A percentile compares a stretch with the other conserved stretches of the same genome.
Conservation (phyloP, 2,797 vertebrate genomes). For the Heliangelus exortis region DNA sequence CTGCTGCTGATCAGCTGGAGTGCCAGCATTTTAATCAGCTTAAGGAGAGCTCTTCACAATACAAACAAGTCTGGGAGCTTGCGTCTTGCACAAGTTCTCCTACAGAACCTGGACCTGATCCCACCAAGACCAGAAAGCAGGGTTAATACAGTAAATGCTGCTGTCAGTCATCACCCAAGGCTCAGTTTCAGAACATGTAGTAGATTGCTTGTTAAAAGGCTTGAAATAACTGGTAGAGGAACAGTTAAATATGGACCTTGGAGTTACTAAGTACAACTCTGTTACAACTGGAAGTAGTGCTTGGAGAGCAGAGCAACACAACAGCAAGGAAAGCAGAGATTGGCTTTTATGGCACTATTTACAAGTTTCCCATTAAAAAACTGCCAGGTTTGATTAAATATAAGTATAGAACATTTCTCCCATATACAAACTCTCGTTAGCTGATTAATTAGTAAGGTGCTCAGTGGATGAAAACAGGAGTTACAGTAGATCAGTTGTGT, state of each 20-base stretch:
- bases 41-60: neutral
- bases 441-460: constrained; percentile 69
- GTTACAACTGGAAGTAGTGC: neutral
- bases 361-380: constrained; percentile 53
- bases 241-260: constrained; percentile 17
- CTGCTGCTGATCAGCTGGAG: neutral
- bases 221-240: neutral
- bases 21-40: rapidly evolving
- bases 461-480: constrained; percentile 30
- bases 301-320: neutral
- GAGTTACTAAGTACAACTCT: constrained; percentile 11
- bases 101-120: neutral
- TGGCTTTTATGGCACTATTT: constrained; percentile 40
- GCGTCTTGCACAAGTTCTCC: neutral
- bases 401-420: constrained; percentile 40
- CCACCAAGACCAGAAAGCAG: neutral
- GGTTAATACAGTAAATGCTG: neutral
- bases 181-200: neutral
- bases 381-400: constrained; percentile 45
- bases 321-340: neutral
- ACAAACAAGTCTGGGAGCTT: neutral
- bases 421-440: constrained; percentile 50
- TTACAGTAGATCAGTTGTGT: neutral
- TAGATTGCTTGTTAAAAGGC: neutral
- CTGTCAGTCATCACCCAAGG: neutral